Base-by-base conservation (phyloP, 2,797 vertebrate genomes). In the Nothura maculosa region DNA sequence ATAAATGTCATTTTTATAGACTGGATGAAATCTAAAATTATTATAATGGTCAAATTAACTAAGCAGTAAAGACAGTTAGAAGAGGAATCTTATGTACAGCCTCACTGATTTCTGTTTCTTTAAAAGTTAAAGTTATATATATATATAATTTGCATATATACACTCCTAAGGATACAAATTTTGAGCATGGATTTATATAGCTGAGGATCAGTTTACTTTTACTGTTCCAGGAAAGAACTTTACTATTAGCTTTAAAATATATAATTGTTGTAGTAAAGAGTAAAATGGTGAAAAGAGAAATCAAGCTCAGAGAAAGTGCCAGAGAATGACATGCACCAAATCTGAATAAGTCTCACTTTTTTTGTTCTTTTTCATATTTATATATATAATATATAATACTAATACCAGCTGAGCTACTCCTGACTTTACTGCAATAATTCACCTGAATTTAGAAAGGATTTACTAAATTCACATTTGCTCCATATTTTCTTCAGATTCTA, bases 31-130 rank as follows among this genome's bases (percentile, higher is more conserved):
- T 69, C 74, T 85, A 17, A 87, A 90, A 85, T 62, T 78, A 20
- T 19, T 81, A 43, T 95, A 93, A 87, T 34, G 8, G 82, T 91
- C 62, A 81, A 52, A 47, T 83, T 69, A 55, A 61, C 62, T 89
- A 69, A 85, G 81, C 47, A 94, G 82, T 79, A 82, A 85, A 87
- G 86, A 50, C 62, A 90, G 84, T 70, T 76, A 61, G 76, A 88
- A 54, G 77, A 83, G 58, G 89, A 38, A 90, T 47, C 42, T 16
- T 85, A 78, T 27, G 55, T 28, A 27, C 38, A 55, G 74, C 72
- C 45, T 8, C 69, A 85, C 12, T 20, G 16, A 82, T 20, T 82
- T 57, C 52, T 1, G 13, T 42, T 85, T 45, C 58, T 36, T n/a
- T n/a, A n/a, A n/a, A n/a, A n/a, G n/a, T n/a, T n/a, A n/a, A n/a